Base-by-base conservation (phyloP, 1,140 invertebrate species). In the Neodiprion fabricii region DNA sequence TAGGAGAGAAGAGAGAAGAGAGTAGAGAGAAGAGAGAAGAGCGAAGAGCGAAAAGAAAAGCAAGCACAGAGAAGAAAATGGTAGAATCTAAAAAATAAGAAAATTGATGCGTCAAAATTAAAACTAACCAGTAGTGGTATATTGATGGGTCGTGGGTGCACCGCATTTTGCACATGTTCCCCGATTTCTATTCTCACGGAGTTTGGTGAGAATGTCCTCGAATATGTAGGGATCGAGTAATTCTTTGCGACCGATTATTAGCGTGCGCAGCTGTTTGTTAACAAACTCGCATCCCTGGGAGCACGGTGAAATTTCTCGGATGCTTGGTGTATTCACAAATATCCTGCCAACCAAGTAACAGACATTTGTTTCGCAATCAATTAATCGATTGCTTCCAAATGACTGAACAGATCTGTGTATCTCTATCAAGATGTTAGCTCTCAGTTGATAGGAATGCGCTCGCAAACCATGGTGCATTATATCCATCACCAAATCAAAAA, bases 201-300 rank as follows among this genome's bases (percentile, higher is more conserved):
- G 50, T 10, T 53, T 10, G 1, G 50, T n/a, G 10, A 53, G 50
- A 53, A 53, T 53, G 1, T 2, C n/a, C 50, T 1, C n/a, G n/a
- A 53, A 53, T 53, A 53, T n/a, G 50, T n/a, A 53, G 50, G 50
- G 50, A 53, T 53, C 50, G n/a, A 53, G 50, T 53, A 53, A 53
- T n/a, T 53, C 50, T 53, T 1, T n/a, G 50, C 50, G 1, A 53
- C 1, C n/a, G 10, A 53, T 11, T 1, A 10, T 11, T n/a, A 53
- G 50, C n/a, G 50, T 53, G n/a, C 50, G 50, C 50, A 53, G 50
- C 50, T 53, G 50, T 53, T 53, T 53, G 10, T 1, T 10, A 10
- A 53, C 50, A 14, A 11, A 53, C 50, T 53, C 50, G 50, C 50
- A 53, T 53, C 50, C 50, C 2, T 53, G 10, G 1, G 50, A 53